A percentile compares a stretch with the other conserved stretches of the same genome.
phyloP scores from a whole-genome alignment of 2,888 invertebrate species.

The Lochmaea capreae region DNA sequence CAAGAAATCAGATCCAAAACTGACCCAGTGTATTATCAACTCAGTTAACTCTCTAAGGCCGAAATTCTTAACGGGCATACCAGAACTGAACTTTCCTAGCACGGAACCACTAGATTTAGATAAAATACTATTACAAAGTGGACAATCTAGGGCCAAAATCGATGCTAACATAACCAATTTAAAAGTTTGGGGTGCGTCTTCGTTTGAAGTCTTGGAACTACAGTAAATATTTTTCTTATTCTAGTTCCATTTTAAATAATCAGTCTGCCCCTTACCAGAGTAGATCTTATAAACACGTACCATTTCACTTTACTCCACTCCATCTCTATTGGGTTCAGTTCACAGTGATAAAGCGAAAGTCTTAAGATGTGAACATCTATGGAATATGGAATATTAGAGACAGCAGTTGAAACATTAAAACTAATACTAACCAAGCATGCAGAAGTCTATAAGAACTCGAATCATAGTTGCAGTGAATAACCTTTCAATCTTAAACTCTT shows the following conservation, averaged over 20 bases:
- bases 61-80: conserved; percentile 63
- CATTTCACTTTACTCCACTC: no score
- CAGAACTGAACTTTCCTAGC: conserved; percentile 69
- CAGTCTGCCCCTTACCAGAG: no score
- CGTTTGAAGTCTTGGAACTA: conserved; percentile 71
- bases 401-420: no score
- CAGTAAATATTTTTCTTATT: conserved; percentile 62
- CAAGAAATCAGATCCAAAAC: conserved; percentile 58
- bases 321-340: no score
- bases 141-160: conserved; percentile 62
- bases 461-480: no score
- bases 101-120: conserved; percentile 67
- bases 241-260: background rate
- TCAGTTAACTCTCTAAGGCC: conserved; percentile 61
- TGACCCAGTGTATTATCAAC: conserved; percentile 61
- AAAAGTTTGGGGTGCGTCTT: conserved; percentile 71
- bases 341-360: no score
- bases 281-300: no score
- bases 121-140: conserved; percentile 56
- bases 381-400: no score
- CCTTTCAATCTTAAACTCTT: no score
- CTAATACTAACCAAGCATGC: no score
- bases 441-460: no score
- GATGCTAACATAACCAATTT: conserved; percentile 73
- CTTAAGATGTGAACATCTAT: no score